phyloP scores from a whole-genome alignment of 2,113 vertebrate species.

The Mirounga angustirostris region DNA sequence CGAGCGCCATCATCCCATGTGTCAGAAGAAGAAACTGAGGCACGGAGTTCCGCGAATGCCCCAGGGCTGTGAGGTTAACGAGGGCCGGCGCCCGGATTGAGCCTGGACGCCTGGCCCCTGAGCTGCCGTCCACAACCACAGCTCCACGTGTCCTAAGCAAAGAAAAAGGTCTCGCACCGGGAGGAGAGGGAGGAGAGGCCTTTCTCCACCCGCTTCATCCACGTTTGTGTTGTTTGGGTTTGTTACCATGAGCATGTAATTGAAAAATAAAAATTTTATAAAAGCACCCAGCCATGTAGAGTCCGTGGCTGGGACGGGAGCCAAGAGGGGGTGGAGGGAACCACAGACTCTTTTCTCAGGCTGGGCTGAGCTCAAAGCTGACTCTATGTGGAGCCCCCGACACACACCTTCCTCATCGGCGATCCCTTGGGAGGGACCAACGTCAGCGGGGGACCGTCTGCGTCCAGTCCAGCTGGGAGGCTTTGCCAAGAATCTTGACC shows the following conservation, averaged over 20 bases:
- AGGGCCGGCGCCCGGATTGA: fast-evolving
- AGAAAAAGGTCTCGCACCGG: not conserved
- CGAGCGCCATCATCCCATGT: not conserved
- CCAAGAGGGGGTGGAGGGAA: slow-evolving; percentile 39
- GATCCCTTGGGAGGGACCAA: fast-evolving
- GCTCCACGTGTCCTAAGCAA: fast-evolving
- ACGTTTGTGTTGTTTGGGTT: slow-evolving; percentile 55
- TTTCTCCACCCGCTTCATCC: not conserved
- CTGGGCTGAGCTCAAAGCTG: not conserved
- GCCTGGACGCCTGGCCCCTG: fast-evolving
- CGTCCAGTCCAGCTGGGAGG: not conserved
- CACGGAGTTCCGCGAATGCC: no score
- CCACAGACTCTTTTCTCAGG: not conserved
- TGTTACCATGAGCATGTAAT: slow-evolving; percentile 74
- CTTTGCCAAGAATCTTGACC: not conserved
- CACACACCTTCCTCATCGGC: fast-evolving
- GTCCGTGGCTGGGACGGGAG: slow-evolving; percentile 62
- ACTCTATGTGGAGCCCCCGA: fast-evolving
- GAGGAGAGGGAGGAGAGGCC: not conserved
- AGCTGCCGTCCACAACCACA: fast-evolving
- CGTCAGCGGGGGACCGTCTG: not conserved
- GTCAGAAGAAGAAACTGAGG: slow-evolving; percentile 17
- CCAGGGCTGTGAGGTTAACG: not conserved
- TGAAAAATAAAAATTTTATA: slow-evolving; percentile 76
- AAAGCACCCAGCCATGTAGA: slow-evolving; percentile 61